phyloP scores from a whole-genome alignment of 2,797 vertebrate genomes.

The Galago senegalensis region DNA sequence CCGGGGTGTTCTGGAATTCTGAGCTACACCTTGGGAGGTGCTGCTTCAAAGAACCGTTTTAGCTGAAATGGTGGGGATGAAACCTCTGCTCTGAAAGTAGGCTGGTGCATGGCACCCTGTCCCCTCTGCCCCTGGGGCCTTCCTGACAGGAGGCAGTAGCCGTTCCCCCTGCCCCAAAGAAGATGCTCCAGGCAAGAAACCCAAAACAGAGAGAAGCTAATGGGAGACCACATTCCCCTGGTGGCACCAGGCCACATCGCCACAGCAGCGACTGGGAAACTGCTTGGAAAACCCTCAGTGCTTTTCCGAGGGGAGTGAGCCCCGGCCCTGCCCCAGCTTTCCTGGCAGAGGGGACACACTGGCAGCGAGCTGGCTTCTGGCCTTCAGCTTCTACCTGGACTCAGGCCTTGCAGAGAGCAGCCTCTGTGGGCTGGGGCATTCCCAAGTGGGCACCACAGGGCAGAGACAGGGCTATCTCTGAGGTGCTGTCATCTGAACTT shows the following conservation, averaged over 20 bases:
- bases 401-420: neutral
- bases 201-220: neutral
- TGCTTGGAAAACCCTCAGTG: neutral
- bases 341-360: neutral
- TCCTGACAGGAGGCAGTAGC: no score
- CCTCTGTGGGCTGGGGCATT: no score
- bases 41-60: constrained; percentile 87
- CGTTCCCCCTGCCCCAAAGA: neutral
- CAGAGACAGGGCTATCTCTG: neutral
- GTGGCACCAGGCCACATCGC: neutral
- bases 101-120: neutral
- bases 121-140: neutral
- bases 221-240: neutral
- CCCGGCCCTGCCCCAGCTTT: neutral
- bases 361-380: neutral
- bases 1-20: neutral
- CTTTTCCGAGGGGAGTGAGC: neutral
- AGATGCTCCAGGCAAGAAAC: neutral
- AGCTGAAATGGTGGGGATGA: constrained; percentile 86
- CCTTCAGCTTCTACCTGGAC: neutral
- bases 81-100: constrained; percentile 69
- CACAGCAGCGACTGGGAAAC: neutral
- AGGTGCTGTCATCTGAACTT: neutral
- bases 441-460: neutral
- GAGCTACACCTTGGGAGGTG: constrained; percentile 78